Evolutionary conservation across 2,888 invertebrate species (phyloP).

Genomic region (Caenorhabditis wallacei): DNA sequence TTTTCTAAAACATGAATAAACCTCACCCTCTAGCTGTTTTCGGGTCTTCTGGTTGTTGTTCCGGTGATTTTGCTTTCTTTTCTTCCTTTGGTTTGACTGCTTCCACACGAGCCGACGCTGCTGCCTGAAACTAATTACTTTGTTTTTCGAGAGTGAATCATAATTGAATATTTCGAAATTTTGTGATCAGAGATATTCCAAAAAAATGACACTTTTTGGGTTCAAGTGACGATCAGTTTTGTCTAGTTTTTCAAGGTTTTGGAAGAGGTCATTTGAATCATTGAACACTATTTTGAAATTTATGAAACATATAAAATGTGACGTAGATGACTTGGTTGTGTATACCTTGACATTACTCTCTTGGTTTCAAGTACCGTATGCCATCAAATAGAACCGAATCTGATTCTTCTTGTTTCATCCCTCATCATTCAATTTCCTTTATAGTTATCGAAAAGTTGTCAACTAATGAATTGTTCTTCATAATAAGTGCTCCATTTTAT

Average conservation of each 20-base stretch:
- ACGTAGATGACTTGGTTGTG: not conserved
- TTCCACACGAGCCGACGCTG: conserved; percentile 48
- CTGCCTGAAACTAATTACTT: conserved; percentile 38
- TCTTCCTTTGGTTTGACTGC: conserved; percentile 45
- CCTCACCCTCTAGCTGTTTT: conserved; percentile 66
- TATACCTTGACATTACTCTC: too few species aligned
- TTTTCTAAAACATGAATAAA: conserved; percentile 1
- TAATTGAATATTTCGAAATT: conserved; percentile 23
- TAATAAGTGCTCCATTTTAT: too few species aligned
- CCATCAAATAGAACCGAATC: too few species aligned
- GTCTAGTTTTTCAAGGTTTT: conserved; percentile 22
- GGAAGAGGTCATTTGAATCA: conserved; percentile 27
- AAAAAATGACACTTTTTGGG: conserved; percentile 16
- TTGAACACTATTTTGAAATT: conserved; percentile 3
- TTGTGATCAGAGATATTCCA: not conserved
- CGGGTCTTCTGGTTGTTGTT: conserved; percentile 74
- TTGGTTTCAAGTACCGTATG: too few species aligned
- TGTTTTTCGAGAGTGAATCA: conserved; percentile 4
- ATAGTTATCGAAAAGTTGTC: too few species aligned
- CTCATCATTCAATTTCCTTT: too few species aligned
- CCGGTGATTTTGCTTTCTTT: conserved; percentile 54
- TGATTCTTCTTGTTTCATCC: too few species aligned
- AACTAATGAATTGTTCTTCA: too few species aligned
- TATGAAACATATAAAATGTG: not conserved
- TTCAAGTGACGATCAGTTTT: conserved; percentile 27